Evolutionary conservation across 2,113 vertebrate species (phyloP), one percentile per base, ranked within the genome.

Genomic region (Solea senegalensis): DNA sequence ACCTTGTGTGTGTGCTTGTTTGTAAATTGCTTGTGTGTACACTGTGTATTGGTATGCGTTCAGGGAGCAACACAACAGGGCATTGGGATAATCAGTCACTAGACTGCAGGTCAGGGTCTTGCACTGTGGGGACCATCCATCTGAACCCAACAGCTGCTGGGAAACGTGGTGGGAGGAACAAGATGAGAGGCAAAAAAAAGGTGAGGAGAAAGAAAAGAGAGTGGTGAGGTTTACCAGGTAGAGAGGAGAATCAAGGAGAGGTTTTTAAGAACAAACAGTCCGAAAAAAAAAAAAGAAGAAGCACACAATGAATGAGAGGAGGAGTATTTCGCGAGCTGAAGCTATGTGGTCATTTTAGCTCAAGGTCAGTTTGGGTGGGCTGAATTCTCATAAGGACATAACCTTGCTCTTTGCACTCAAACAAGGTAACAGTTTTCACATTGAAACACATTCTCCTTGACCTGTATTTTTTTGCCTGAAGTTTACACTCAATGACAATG

Each of bases 41-140:
- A 15, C 67, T 46, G 39, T 58, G 70, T 83, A 68, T 76, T 64
- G 65, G 58, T 80, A 70, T 79, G 76, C 56, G 59, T 86, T 74
- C 54, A 76, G 74, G 71, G 74, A 76, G 72, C 78, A 70, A 68
- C 78, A 74, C 76, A 79, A 83, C 73, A 75, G 84, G 87, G 72
- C 86, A 76, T 16, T n/a, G 73, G 73, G 82, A 84, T 92, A 87
- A 92, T 93, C 87, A 90, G 81, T 93, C 92, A 92, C 80, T 72
- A 72, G 77, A 81, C 75, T 80, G 83, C 74, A 82, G 84, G 91
- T 88, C 91, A 90, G 87, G 89, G 87, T 89, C 79, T 76, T 56
- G 79, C 81, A 55, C 89, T 75, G 78, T 81, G 67, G 80, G 83
- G 84, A 84, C 81, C 83, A 88, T 92, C 88, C 88, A 89, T 91